Evolutionary conservation across 1,140 invertebrate genomes (phyloP).

Genomic region (Brachystomella parvula): DNA sequence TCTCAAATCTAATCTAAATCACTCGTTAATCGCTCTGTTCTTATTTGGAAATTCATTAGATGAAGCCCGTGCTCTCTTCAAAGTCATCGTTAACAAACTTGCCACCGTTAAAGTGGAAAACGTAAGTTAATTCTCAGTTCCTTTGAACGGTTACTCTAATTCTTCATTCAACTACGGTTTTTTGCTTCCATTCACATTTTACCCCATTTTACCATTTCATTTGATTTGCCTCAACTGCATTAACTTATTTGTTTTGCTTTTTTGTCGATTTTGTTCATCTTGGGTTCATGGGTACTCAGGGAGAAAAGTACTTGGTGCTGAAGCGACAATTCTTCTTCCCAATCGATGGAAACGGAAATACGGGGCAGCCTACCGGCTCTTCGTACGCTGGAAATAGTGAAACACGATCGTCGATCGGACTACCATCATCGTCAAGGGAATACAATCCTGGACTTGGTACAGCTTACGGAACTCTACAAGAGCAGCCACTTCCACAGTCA

Average conservation of each 20-base stretch:
- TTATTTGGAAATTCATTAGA: slow-evolving; percentile 45
- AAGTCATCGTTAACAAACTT: slow-evolving; percentile 80
- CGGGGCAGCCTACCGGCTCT: background rate
- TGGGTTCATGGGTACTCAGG: slow-evolving; percentile 18
- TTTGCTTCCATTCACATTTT: background rate
- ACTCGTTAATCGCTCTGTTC: background rate
- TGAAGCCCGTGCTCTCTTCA: slow-evolving; percentile 74
- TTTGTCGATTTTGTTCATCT: background rate
- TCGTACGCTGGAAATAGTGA: background rate
- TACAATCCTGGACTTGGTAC: background rate
- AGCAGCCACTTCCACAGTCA: background rate
- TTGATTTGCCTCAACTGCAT: background rate
- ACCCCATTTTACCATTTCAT: slow-evolving; percentile 3
- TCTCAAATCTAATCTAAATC: background rate
- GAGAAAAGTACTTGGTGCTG: slow-evolving; percentile 36
- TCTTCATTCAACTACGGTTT: background rate
- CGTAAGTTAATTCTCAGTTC: slow-evolving; percentile 40
- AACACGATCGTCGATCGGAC: background rate
- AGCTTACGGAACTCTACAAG: background rate
- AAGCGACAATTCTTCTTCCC: slow-evolving; percentile 36
- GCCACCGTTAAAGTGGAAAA: slow-evolving; percentile 63
- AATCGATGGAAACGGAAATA: slow-evolving; percentile 33
- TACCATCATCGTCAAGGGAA: background rate
- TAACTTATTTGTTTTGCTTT: slow-evolving; percentile 6
- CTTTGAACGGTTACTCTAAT: slow-evolving; percentile 23